Evolutionary conservation across 2,888 invertebrate species (phyloP), one percentile per base, ranked within the genome.

Genomic region (Athrips mouffetella): DNA sequence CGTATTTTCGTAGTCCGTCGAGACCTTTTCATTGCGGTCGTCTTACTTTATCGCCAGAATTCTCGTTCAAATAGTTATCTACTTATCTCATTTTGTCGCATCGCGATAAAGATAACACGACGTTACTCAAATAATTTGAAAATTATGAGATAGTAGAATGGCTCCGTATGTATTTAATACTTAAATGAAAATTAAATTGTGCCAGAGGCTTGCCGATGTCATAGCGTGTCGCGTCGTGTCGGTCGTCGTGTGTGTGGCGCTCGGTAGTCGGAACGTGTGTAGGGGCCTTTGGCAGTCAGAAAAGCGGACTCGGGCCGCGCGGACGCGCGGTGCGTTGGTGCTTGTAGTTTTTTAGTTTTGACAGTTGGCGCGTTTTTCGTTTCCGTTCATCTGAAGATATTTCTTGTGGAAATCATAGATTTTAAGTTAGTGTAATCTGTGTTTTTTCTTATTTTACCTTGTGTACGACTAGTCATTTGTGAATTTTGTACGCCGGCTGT

Each of bases 271-370:
- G 58, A 55, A 57, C 62, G 69, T 64, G 66, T 67, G 71, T 65
- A 63, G 67, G 63, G 63, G 65, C 65, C 67, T 65, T 16, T 15
- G 3, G 21, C 80, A 86, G 87, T 87, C 85, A 79, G 77, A 73
- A 79, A 77, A 83, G 79, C 83, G 84, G 87, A 82, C 86, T 86
- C 86, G 73, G 70, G 75, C 78, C 81, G 87, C 82, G 85, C 77
- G 81, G 81, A 70, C 70, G 86, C 80, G 83, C 79, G 75, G 77
- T 72, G 80, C 77, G 80, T 80, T 73, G 87, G 86, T 88, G 87
- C 87, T 88, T 83, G 86, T 88, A 86, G 86, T 84, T 84, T 85
- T 85, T 87, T 86, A 84, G 83, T 82, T 86, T 73, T 88, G 86
- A 87, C 87, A 87, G 82, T 88, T 87, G 87, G 85, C 87, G 87